A percentile compares a stretch with the other conserved stretches of the same genome.
phyloP scores from a whole-genome alignment of 2,888 invertebrate genomes.

The Lasioglossum morio region DNA sequence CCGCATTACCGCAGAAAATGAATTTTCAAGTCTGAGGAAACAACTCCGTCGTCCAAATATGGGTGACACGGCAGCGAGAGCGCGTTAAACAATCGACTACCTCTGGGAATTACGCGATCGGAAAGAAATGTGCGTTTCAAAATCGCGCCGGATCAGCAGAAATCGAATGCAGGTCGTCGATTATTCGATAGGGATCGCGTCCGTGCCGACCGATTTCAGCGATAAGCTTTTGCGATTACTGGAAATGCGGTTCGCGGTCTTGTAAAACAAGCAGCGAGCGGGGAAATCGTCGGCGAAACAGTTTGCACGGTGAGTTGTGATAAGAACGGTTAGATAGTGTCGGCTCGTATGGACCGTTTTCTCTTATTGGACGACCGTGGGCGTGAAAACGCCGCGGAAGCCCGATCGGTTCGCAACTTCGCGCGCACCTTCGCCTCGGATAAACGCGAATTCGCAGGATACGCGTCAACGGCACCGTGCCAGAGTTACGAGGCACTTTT shows the following conservation, averaged over 20 bases:
- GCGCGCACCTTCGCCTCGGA: neutral
- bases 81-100: neutral
- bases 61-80: neutral
- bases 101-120: constrained; percentile 43
- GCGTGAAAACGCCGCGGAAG: constrained; percentile 47
- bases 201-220: constrained; percentile 23
- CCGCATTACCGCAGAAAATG: neutral
- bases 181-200: constrained; percentile 35
- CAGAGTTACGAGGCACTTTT: constrained; percentile 51
- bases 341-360: constrained; percentile 39
- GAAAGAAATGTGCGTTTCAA: constrained; percentile 27
- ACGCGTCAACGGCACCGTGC: constrained; percentile 34
- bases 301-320: constrained; percentile 23
- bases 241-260: constrained; percentile 15
- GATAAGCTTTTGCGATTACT: constrained; percentile 15
- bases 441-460: neutral
- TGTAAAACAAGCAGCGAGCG: neutral
- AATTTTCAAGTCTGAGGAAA: neutral
- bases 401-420: constrained; percentile 11
- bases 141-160: neutral
- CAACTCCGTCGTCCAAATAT: neutral
- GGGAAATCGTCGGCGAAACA: constrained; percentile 15
- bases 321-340: constrained; percentile 21
- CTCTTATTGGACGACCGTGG: constrained; percentile 57
- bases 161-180: constrained; percentile 33